Conservation (phyloP, 2,888 invertebrate species). For the Tillus elongatus region DNA sequence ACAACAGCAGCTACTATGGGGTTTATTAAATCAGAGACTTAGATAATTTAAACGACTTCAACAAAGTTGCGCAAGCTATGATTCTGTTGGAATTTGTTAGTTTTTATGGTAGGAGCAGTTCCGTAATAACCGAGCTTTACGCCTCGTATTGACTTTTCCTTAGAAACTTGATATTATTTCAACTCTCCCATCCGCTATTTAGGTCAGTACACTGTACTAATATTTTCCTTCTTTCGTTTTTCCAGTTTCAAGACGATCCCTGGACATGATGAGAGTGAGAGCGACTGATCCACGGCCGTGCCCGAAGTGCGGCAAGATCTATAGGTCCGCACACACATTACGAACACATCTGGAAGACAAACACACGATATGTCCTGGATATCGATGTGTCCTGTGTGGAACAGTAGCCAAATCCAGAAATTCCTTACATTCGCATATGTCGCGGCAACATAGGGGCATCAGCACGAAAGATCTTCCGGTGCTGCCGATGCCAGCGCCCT, state of each 20-base stretch:
- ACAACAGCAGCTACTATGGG: too few relatives aligned
- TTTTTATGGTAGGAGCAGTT: too few relatives aligned
- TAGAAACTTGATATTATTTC: too few relatives aligned
- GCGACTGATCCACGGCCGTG: constrained; percentile 89
- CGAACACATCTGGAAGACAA: constrained; percentile 88
- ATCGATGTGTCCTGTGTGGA: constrained; percentile 83
- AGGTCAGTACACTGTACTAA: too few relatives aligned
- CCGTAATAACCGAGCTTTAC: too few relatives aligned
- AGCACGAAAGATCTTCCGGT: constrained; percentile 89
- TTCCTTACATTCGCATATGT: constrained; percentile 89
- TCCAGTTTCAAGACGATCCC: constrained; percentile 64
- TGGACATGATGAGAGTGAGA: constrained; percentile 78
- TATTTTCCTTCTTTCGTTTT: too few relatives aligned
- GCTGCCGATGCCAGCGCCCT: constrained; percentile 84
- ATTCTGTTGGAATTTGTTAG: too few relatives aligned
- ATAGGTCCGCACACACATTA: constrained; percentile 82
- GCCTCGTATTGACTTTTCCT: too few relatives aligned
- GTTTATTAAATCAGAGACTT: too few relatives aligned
- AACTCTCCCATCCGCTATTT: too few relatives aligned
- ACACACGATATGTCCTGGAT: constrained; percentile 87
- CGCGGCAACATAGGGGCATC: constrained; percentile 84
- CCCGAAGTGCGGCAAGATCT: constrained; percentile 88
- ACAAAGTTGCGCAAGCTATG: too few relatives aligned
- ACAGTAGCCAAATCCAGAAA: constrained; percentile 89
- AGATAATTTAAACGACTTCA: too few relatives aligned